These are phyloP conservation scores for Platycnemis pennipes DNA, from an alignment of 2,888 invertebrate genomes.

Conservation along the genomic window DNA sequence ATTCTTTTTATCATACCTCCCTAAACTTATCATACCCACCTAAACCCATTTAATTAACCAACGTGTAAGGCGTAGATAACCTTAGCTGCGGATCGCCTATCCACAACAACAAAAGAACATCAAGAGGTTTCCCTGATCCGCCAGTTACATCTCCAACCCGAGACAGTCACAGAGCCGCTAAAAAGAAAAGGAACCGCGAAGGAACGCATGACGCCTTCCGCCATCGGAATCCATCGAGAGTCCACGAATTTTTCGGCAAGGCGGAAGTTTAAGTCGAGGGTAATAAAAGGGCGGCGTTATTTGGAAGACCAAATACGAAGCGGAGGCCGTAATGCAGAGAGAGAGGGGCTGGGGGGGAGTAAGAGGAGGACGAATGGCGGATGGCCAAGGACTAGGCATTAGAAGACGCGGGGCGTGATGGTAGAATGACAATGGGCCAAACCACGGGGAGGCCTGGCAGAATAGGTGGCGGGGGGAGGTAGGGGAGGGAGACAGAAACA, in stretches of 20 bases:
- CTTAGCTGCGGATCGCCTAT: too few species aligned
- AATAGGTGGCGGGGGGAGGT: neutral
- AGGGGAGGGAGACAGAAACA: neutral
- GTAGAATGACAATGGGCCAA: constrained; percentile 19
- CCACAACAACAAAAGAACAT: too few species aligned
- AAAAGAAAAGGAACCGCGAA: neutral
- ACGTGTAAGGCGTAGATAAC: too few species aligned
- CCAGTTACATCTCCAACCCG: too few species aligned
- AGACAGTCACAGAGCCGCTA: neutral
- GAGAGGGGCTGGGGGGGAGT: neutral
- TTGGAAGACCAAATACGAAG: neutral
- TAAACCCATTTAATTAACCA: too few species aligned
- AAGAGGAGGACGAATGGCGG: neutral
- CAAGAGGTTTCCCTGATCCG: too few species aligned
- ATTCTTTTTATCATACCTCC: too few species aligned
- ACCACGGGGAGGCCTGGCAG: neutral
- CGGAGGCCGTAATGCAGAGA: too few species aligned
- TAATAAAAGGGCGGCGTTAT: neutral
- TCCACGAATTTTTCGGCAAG: neutral
- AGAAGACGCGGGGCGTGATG: neutral
- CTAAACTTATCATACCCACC: too few species aligned
- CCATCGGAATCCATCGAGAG: neutral
- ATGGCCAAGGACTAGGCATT: constrained; percentile 26
- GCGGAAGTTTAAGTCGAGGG: neutral
- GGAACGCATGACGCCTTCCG: neutral